phyloP scores from a whole-genome alignment of 1,140 invertebrate species.

The Drosophila ercepeae region DNA sequence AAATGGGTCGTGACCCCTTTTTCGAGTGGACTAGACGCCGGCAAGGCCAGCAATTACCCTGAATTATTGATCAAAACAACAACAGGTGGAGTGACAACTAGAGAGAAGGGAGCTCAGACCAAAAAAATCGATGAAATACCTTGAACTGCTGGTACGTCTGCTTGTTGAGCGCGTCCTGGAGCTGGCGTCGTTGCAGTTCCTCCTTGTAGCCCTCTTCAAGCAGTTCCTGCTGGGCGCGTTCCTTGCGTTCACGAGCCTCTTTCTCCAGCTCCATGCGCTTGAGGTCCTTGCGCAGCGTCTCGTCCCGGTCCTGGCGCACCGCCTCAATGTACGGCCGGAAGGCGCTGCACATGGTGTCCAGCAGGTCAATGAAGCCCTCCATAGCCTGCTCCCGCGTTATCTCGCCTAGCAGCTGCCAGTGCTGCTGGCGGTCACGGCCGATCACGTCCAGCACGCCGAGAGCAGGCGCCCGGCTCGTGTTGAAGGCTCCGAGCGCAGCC shows the following conservation, averaged over 20 bases:
- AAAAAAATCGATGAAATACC: constrained; percentile 64
- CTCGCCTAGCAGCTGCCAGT: constrained; percentile 96
- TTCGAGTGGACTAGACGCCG: constrained; percentile 7
- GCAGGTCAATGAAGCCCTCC: constrained; percentile 94
- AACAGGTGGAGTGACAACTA: constrained; percentile 50
- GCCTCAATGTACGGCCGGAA: constrained; percentile 97
- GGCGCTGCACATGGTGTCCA: constrained; percentile 93
- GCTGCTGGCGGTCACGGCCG: constrained; percentile 94
- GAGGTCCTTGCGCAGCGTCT: constrained; percentile 85
- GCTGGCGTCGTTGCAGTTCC: constrained; percentile 89
- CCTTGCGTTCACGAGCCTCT: constrained; percentile 83
- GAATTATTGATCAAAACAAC: constrained; percentile 89
- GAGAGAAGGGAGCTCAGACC: not conserved
- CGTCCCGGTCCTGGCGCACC: constrained; percentile 93
- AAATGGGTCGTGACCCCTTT: constrained; percentile 61
- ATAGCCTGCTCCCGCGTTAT: constrained; percentile 94
- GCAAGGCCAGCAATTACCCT: constrained; percentile 17
- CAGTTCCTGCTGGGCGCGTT: constrained; percentile 85
- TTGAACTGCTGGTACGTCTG: constrained; percentile 98
- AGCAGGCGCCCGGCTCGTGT: constrained; percentile 90
- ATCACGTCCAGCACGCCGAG: constrained; percentile 97
- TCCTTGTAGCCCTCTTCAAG: constrained; percentile 86
- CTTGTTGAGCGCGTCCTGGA: constrained; percentile 98
- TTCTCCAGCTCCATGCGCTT: constrained; percentile 84
- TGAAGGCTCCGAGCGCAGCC: constrained; percentile 93